Conservation (phyloP, 2,888 invertebrate genomes). For the Drosophila suboccidentalis region DNA sequence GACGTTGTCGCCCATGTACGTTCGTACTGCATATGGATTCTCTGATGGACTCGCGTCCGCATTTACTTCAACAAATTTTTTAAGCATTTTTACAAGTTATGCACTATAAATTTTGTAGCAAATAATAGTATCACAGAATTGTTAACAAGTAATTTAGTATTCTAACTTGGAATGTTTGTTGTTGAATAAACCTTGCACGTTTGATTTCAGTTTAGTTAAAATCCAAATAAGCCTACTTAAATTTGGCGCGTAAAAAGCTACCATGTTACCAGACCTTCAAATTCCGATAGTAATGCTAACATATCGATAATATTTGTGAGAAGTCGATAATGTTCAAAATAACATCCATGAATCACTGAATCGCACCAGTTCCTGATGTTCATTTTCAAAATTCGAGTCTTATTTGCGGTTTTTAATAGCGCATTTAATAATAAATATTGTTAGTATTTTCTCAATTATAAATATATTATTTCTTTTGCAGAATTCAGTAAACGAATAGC, state of each 20-base stretch:
- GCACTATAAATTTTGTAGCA: conserved; percentile 54
- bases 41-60: conserved; percentile 70
- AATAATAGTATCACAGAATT: conserved; percentile 18
- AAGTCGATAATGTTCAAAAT: not conserved
- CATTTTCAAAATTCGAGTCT: not conserved
- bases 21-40: conserved; percentile 82
- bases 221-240: conserved; percentile 45
- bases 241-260: conserved; percentile 19
- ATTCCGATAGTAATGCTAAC: not conserved
- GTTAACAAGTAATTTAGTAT: conserved; percentile 57
- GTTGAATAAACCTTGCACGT: conserved; percentile 18
- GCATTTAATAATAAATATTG: not conserved
- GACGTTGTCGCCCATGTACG: conserved; percentile 74
- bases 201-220: conserved; percentile 10
- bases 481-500: not conserved
- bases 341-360: not conserved
- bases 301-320: not conserved
- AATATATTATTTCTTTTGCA: not conserved
- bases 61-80: conserved; percentile 81
- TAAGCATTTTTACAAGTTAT: conserved; percentile 73
- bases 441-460: too few species aligned
- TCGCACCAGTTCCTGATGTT: not conserved
- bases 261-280: conserved; percentile 27
- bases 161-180: conserved; percentile 30
- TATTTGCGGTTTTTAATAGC: not conserved